phyloP scores from a whole-genome alignment of 2,797 vertebrate genomes.

The Pristis pectinata region DNA sequence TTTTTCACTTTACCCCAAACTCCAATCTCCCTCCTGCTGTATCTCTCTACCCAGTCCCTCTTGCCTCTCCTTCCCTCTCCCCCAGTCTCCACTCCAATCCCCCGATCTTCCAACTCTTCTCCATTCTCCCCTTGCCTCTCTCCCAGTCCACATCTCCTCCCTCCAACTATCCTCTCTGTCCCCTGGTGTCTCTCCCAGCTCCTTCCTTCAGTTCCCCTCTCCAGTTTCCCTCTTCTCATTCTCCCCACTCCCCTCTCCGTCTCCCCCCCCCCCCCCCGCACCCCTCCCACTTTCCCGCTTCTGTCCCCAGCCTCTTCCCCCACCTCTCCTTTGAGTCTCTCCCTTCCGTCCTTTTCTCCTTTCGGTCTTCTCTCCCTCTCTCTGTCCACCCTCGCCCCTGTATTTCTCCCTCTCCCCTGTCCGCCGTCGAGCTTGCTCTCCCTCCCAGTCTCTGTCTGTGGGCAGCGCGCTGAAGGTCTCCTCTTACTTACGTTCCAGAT shows the following conservation, averaged over 20 bases:
- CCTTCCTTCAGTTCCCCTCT: background rate
- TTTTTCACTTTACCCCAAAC: background rate
- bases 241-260: no score
- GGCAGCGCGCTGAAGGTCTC: background rate
- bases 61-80: background rate
- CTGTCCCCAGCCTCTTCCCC: no score
- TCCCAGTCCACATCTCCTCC: background rate
- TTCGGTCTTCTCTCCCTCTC: no score
- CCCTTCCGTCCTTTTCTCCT: background rate
- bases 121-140: background rate
- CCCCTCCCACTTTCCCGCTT: no score
- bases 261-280: background rate
- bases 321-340: background rate
- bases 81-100: background rate
- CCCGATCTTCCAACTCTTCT: background rate
- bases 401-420: slow-evolving; percentile 40
- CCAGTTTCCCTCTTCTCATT: background rate
- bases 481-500: slow-evolving; percentile 67
- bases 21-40: background rate
- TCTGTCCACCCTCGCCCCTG: no score
- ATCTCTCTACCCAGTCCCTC: no score
- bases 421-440: background rate
- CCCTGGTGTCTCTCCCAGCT: no score
- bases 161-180: background rate
- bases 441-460: background rate